phyloP scores from a whole-genome alignment of 2,113 vertebrate genomes.

The Aphelocoma coerulescens region DNA sequence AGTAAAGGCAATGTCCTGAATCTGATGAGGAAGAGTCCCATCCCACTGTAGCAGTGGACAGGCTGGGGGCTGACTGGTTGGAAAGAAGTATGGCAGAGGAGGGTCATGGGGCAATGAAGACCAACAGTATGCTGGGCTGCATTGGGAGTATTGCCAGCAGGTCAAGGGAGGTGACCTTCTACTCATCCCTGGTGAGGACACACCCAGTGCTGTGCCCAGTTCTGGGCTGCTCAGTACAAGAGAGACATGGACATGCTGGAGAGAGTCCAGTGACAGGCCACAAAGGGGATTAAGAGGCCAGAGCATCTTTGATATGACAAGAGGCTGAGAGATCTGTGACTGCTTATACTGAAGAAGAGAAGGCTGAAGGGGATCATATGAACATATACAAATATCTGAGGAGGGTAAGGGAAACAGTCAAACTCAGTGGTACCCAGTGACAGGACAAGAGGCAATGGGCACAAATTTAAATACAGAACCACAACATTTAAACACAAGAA shows the following conservation, averaged over 20 bases:
- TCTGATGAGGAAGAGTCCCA: neutral
- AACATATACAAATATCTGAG: neutral
- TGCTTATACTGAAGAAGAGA: neutral
- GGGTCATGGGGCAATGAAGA: no score
- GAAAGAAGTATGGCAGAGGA: neutral
- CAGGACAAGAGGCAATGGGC: neutral
- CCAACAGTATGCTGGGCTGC: neutral
- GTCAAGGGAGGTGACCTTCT: neutral
- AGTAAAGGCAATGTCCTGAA: neutral
- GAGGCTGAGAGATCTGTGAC: neutral
- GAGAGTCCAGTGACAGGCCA: no score
- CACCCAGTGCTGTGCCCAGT: neutral
- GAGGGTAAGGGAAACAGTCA: neutral
- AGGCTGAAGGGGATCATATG: neutral
- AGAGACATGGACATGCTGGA: neutral
- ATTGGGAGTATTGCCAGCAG: neutral
- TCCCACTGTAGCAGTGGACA: neutral
- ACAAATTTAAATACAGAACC: neutral
- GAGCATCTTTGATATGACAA: neutral
- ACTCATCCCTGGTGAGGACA: neutral
- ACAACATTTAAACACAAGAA: neutral
- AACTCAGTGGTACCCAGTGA: neutral
- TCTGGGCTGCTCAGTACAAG: neutral
- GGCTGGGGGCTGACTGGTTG: neutral
- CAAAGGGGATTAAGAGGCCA: neutral